Conservation (phyloP, 2,113 vertebrate genomes). For the Poecilia latipinna region DNA sequence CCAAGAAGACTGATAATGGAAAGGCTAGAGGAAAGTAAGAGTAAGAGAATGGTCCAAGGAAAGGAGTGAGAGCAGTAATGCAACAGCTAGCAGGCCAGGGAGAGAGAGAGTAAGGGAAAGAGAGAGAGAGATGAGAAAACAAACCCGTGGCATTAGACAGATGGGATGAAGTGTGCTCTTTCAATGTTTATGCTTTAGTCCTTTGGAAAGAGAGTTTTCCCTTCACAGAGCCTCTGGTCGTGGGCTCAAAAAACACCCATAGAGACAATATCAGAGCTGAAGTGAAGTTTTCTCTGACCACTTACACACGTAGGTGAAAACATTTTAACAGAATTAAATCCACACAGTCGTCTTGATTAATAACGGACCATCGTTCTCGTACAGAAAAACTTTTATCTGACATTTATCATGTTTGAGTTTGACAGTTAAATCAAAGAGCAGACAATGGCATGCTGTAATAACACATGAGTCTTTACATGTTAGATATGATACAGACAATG, state of each 20-base stretch:
- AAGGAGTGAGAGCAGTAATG: conserved; percentile 23
- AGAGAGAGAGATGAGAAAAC: conserved; percentile 28
- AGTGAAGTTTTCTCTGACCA: conserved; percentile 22
- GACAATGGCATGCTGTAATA: conserved; percentile 12
- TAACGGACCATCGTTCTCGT: conserved; percentile 20
- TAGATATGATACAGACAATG: neutral
- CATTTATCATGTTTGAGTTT: conserved; percentile 21
- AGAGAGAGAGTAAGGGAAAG: conserved; percentile 5
- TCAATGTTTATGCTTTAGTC: conserved; percentile 67
- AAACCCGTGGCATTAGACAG: conserved; percentile 52
- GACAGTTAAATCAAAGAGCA: conserved; percentile 19
- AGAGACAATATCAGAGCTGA: conserved; percentile 37
- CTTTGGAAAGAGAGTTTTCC: conserved; percentile 56
- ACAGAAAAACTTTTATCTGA: conserved; percentile 22
- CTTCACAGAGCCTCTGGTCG: conserved; percentile 46
- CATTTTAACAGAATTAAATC: conserved; percentile 28
- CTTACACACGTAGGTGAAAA: neutral
- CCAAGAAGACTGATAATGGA: conserved; percentile 19
- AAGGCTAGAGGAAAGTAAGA: neutral
- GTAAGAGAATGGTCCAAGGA: conserved; percentile 8
- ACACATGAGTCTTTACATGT: conserved; percentile 13
- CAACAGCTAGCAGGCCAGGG: conserved; percentile 15
- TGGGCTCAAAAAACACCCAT: conserved; percentile 53
- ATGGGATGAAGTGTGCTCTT: conserved; percentile 59
- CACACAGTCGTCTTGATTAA: conserved; percentile 28